These are phyloP conservation scores for Xenopus petersii DNA, from an alignment of 2,797 vertebrate genomes.

Conservation along the genomic window DNA sequence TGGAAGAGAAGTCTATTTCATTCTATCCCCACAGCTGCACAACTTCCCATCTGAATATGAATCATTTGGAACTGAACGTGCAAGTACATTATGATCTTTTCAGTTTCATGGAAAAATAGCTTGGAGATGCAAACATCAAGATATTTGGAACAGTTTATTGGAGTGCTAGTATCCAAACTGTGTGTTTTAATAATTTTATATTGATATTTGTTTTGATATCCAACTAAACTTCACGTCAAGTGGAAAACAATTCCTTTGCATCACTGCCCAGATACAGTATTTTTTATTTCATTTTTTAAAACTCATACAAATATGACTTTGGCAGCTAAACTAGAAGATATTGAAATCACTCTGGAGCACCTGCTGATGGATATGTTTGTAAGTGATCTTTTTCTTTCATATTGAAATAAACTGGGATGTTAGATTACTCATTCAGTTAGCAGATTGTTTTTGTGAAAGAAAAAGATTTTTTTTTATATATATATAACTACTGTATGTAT, in stretches of 20 bases:
- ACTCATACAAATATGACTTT: slow-evolving; percentile 77
- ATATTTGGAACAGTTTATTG: not conserved
- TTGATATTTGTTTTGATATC: not conserved
- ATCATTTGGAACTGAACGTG: not conserved
- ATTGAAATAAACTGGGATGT: slow-evolving; percentile 6
- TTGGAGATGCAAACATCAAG: not conserved
- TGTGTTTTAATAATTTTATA: not conserved
- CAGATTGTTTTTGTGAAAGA: no score
- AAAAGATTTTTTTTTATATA: no score
- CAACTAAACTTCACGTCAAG: not conserved
- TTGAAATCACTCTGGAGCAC: slow-evolving; percentile 92
- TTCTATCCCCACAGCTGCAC: slow-evolving; percentile 52
- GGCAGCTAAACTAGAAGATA: slow-evolving; percentile 83
- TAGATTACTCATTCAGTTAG: not conserved
- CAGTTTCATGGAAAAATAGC: not conserved
- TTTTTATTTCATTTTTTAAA: not conserved
- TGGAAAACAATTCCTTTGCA: not conserved
- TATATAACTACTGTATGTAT: no score
- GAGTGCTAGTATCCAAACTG: not conserved
- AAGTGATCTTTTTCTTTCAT: slow-evolving; percentile 68
- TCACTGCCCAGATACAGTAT: not conserved
- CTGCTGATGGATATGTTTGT: slow-evolving; percentile 97
- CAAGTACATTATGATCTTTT: slow-evolving; percentile 1
- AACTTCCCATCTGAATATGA: slow-evolving; percentile 9
- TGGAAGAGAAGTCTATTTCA: slow-evolving; percentile 60